phyloP scores from a whole-genome alignment of 2,113 vertebrate species.

The Riparia riparia region DNA sequence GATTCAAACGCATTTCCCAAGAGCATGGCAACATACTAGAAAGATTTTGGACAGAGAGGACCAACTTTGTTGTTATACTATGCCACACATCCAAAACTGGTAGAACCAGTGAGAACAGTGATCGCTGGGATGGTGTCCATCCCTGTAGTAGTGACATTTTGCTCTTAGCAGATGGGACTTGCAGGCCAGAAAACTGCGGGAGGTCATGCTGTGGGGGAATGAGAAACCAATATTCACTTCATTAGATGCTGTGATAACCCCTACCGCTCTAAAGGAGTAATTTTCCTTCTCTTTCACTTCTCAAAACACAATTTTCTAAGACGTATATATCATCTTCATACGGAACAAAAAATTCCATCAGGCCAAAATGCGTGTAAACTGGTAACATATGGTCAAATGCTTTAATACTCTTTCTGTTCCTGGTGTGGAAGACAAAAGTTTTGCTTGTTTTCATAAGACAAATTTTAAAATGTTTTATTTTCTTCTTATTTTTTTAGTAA shows the following conservation, averaged over 20 bases:
- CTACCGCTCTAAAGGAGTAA: neutral
- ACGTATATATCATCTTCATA: neutral
- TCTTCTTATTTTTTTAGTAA: neutral
- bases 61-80: neutral
- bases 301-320: neutral
- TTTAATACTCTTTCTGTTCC: neutral
- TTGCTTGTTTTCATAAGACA: neutral
- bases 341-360: neutral
- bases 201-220: neutral
- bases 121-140: neutral
- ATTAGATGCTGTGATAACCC: neutral
- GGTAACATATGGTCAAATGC: neutral
- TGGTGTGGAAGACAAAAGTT: neutral
- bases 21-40: neutral
- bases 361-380: neutral
- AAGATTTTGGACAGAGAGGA: neutral
- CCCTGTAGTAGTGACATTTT: neutral
- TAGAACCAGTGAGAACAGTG: rapidly evolving
- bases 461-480: neutral
- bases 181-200: neutral
- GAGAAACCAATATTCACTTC: neutral
- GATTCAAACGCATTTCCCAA: neutral
- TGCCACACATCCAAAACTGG: neutral
- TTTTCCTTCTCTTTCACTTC: neutral
- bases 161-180: neutral